Conservation (phyloP, 2,888 invertebrate genomes). For the Ophion costatus region DNA sequence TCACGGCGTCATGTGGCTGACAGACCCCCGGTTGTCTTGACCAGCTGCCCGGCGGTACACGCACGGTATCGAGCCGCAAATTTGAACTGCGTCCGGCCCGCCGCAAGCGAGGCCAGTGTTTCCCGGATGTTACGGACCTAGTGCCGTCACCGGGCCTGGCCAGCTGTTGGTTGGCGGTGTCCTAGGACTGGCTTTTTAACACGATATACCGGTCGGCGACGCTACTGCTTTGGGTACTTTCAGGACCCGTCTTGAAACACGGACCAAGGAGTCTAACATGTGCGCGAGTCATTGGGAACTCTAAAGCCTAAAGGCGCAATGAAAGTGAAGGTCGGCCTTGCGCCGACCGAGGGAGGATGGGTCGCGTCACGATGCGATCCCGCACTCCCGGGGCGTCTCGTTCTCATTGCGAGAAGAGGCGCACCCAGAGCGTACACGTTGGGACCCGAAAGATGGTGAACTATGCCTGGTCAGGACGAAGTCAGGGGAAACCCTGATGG, state of each 20-base stretch:
- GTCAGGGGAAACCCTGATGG: too few relatives aligned
- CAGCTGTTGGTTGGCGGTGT: conserved; percentile 68
- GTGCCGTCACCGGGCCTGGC: conserved; percentile 62
- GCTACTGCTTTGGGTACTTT: conserved; percentile 81
- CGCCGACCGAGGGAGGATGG: too few relatives aligned
- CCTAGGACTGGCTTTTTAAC: conserved; percentile 73
- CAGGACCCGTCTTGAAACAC: conserved; percentile 91
- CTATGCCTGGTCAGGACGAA: too few relatives aligned
- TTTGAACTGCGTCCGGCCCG: neutral
- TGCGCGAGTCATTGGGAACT: too few relatives aligned
- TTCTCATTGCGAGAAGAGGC: too few relatives aligned
- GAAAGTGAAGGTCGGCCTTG: too few relatives aligned
- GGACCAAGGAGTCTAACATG: conserved; percentile 91
- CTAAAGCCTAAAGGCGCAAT: too few relatives aligned
- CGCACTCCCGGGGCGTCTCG: too few relatives aligned
- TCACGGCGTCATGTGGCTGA: conserved; percentile 60
- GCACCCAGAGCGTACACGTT: too few relatives aligned
- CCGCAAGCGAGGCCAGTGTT: neutral
- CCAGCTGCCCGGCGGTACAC: conserved; percentile 77
- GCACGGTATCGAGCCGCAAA: conserved; percentile 25
- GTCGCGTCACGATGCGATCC: too few relatives aligned
- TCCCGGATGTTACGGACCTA: neutral
- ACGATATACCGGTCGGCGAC: conserved; percentile 79
- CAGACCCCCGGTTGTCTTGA: conserved; percentile 78
- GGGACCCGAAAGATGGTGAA: too few relatives aligned